Evolutionary conservation across 2,113 vertebrate species (phyloP).

Genomic region (Hepsetus odoe): DNA sequence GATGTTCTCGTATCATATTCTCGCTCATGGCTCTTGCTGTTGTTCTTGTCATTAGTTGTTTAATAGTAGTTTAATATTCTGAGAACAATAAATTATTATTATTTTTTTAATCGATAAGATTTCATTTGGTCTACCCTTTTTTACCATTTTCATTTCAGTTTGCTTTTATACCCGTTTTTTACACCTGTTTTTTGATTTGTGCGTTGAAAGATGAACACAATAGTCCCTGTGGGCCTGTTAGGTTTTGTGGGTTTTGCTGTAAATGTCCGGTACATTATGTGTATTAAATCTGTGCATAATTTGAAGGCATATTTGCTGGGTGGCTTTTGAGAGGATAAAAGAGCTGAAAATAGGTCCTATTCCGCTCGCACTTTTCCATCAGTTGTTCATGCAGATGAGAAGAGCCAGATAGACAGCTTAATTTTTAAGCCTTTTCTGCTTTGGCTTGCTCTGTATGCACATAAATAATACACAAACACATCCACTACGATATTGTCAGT

Average conservation of each 20-base stretch:
- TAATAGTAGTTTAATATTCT: too few species aligned
- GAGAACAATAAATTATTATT: too few species aligned
- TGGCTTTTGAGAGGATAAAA: not conserved
- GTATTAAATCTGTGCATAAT: not conserved
- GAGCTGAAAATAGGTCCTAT: conserved; percentile 5
- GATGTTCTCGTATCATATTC: not conserved
- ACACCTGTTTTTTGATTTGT: not conserved
- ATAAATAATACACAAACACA: not conserved
- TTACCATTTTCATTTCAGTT: too few species aligned
- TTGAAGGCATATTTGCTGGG: not conserved
- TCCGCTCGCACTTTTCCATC: not conserved
- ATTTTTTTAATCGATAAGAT: too few species aligned
- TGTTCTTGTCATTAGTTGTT: too few species aligned
- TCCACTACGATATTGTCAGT: not conserved
- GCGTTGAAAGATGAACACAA: not conserved
- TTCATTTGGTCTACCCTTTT: too few species aligned
- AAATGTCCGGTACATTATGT: not conserved
- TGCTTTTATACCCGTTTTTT: not conserved
- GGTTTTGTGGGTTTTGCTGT: not conserved
- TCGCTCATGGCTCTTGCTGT: not conserved
- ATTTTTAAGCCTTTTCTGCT: not conserved
- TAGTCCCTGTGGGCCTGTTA: not conserved
- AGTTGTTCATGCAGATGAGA: not conserved
- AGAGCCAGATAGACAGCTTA: not conserved
- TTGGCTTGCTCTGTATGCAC: not conserved